Evolutionary conservation across 1,140 invertebrate species (phyloP).

Genomic region (Zaprionus nigranus): DNA sequence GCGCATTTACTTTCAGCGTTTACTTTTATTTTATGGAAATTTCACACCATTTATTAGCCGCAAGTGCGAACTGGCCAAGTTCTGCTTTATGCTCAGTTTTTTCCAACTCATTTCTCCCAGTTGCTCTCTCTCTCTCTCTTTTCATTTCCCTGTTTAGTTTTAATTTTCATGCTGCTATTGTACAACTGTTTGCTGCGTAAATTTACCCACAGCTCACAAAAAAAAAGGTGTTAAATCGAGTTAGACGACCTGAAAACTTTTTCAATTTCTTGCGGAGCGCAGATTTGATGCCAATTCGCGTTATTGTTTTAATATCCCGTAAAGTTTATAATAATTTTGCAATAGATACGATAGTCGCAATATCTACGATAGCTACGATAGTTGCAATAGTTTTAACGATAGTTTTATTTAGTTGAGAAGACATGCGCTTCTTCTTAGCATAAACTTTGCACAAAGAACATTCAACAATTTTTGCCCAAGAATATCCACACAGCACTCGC

Average conservation of each 20-base stretch:
- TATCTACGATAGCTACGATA: neutral
- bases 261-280: slow-evolving; percentile 10
- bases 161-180: slow-evolving; percentile 51
- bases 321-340: slow-evolving; percentile 1
- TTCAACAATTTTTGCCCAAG: slow-evolving; percentile 55
- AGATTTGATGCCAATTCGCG: neutral
- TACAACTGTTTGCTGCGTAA: slow-evolving; percentile 32
- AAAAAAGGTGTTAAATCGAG: neutral
- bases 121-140: neutral
- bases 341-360: neutral
- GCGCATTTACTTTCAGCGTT: slow-evolving; percentile 62
- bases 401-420: neutral
- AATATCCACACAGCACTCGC: slow-evolving; percentile 42
- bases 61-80: slow-evolving; percentile 74
- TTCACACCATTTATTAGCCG: slow-evolving; percentile 79
- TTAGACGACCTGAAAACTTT: slow-evolving; percentile 15
- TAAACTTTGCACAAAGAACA: slow-evolving; percentile 15
- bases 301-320: neutral
- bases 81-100: slow-evolving; percentile 48
- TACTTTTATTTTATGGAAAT: slow-evolving; percentile 81
- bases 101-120: slow-evolving; percentile 14
- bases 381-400: neutral
- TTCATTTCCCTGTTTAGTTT: slow-evolving; percentile 37
- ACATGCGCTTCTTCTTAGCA: neutral
- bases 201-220: slow-evolving; percentile 28